Evolutionary conservation across 2,888 invertebrate genomes (phyloP).

Genomic region (Antheraea yamamai): DNA sequence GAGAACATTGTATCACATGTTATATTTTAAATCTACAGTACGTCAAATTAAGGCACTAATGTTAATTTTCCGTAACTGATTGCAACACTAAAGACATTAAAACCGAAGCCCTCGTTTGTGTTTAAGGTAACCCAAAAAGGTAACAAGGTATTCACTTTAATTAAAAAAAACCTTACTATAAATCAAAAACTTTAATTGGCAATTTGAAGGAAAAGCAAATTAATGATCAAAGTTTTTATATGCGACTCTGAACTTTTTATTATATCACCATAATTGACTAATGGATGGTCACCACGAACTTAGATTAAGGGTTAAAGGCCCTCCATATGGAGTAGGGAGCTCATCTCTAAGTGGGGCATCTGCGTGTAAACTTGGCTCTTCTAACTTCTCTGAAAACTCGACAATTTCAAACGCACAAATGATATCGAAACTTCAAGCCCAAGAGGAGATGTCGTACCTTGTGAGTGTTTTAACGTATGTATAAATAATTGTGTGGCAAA

Average conservation of each 20-base stretch:
- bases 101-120: neutral
- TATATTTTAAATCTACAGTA: neutral
- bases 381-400: no score
- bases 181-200: constrained; percentile 17
- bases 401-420: no score
- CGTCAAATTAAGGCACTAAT: constrained; percentile 18
- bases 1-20: no score
- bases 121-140: neutral
- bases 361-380: no score
- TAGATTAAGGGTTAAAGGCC: neutral
- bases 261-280: neutral
- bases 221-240: neutral
- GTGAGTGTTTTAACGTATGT: no score
- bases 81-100: constrained; percentile 13
- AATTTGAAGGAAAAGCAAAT: neutral
- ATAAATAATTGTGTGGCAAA: no score
- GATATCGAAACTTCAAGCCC: no score
- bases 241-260: neutral
- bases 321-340: no score
- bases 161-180: neutral
- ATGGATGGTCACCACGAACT: neutral
- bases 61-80: constrained; percentile 1
- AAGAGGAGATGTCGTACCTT: no score
- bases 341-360: no score
- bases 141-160: neutral